Evolutionary conservation across 2,888 invertebrate genomes (phyloP).

Genomic region (Archips xylosteana): DNA sequence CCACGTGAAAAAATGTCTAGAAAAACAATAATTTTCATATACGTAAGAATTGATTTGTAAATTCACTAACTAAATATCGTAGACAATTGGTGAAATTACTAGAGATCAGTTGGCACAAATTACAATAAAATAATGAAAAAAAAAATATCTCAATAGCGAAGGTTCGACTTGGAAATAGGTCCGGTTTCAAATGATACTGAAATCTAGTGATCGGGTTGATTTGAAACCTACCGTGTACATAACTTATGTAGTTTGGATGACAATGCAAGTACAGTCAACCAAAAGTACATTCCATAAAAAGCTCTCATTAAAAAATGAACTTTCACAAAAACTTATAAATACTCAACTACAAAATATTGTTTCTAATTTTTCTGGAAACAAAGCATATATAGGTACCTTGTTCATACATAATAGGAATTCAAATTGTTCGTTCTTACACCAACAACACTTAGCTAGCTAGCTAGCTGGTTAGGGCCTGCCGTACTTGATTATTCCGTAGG

Average conservation of each 20-base stretch:
- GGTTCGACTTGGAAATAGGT: neutral
- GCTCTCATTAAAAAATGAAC: no score
- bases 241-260: no score
- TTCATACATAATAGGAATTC: neutral
- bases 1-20: no score
- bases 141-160: neutral
- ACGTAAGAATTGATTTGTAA: neutral
- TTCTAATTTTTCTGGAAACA: neutral
- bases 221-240: no score
- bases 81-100: neutral
- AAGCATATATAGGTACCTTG: neutral
- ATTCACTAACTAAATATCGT: neutral
- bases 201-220: no score
- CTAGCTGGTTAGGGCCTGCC: neutral
- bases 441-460: neutral
- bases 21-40: neutral
- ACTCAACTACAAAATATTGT: no score
- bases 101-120: neutral
- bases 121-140: neutral
- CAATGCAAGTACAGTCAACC: no score
- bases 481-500: slow-evolving; percentile 26
- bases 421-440: neutral
- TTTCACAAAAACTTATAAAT: no score
- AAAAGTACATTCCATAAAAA: no score
- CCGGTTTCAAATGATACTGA: no score